phyloP scores from a whole-genome alignment of 1,140 invertebrate species.

The Ceratosolen solmsi region DNA sequence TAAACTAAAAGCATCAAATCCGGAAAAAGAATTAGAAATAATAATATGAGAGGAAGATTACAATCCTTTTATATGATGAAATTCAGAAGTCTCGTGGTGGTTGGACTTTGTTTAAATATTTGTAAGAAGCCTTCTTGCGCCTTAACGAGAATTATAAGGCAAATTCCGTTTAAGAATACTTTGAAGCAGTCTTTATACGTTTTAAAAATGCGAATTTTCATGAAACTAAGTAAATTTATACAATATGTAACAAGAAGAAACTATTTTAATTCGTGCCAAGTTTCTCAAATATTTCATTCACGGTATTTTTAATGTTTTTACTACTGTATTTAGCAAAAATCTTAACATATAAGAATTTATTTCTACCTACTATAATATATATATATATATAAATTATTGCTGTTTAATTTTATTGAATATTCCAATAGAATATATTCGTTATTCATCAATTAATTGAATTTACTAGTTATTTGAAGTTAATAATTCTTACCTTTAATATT shows the following conservation, averaged over 20 bases:
- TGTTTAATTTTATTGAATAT: no score
- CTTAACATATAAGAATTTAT: no score
- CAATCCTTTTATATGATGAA: neutral
- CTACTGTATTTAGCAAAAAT: no score
- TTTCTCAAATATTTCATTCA: no score
- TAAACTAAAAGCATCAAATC: no score
- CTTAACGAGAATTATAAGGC: neutral
- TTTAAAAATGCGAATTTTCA: neutral
- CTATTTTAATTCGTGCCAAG: neutral
- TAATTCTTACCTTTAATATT: no score
- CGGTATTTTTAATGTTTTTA: no score
- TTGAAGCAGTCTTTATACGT: neutral
- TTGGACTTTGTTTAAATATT: slow-evolving; percentile 55
- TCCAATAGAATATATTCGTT: no score
- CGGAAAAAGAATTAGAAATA: neutral
- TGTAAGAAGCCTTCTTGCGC: slow-evolving; percentile 37
- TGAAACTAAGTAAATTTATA: slow-evolving; percentile 3
- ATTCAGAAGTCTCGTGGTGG: slow-evolving; percentile 2
- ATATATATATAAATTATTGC: no score
- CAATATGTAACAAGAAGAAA: neutral
- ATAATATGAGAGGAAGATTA: neutral
- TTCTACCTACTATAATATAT: no score
- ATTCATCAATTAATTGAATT: no score
- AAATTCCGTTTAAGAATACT: neutral
- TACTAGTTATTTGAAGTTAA: no score